Evolutionary conservation across 2,797 vertebrate genomes (phyloP).

Genomic region (Varecia variegata): DNA sequence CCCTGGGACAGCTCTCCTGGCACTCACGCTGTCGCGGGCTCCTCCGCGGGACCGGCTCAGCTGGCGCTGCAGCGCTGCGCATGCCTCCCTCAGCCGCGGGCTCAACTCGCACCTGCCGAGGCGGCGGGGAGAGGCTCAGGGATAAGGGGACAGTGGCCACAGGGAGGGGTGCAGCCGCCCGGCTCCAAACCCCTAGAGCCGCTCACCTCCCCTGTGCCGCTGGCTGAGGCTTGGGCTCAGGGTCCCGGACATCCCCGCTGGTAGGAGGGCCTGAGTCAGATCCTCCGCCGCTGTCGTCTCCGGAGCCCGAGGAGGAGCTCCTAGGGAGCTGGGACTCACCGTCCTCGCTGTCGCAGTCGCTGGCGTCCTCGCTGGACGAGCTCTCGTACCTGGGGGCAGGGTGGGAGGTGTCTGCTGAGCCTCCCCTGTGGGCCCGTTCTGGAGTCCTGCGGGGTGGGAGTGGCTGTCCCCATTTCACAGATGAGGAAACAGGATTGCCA

Average conservation of each 20-base stretch:
- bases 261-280: slow-evolving; percentile 78
- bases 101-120: slow-evolving; percentile 92
- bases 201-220: slow-evolving; percentile 90
- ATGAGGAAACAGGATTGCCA: not conserved
- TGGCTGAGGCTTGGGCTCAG: not conserved
- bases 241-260: not conserved
- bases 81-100: slow-evolving; percentile 95
- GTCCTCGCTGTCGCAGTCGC: slow-evolving; percentile 84
- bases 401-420: not conserved
- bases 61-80: slow-evolving; percentile 91
- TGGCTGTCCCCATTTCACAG: not conserved
- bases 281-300: slow-evolving; percentile 88
- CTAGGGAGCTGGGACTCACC: slow-evolving; percentile 85
- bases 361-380: slow-evolving; percentile 90
- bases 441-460: not conserved
- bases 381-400: slow-evolving; percentile 91
- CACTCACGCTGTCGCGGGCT: slow-evolving; percentile 93
- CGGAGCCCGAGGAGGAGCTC: slow-evolving; percentile 88
- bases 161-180: not conserved
- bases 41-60: slow-evolving; percentile 86
- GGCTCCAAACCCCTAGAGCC: not conserved
- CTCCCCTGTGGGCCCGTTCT: not conserved
- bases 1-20: fast-evolving
- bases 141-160: fast-evolving
- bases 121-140: not conserved